phyloP scores from a whole-genome alignment of 1,140 invertebrate genomes.

The Aphidius ervi region DNA sequence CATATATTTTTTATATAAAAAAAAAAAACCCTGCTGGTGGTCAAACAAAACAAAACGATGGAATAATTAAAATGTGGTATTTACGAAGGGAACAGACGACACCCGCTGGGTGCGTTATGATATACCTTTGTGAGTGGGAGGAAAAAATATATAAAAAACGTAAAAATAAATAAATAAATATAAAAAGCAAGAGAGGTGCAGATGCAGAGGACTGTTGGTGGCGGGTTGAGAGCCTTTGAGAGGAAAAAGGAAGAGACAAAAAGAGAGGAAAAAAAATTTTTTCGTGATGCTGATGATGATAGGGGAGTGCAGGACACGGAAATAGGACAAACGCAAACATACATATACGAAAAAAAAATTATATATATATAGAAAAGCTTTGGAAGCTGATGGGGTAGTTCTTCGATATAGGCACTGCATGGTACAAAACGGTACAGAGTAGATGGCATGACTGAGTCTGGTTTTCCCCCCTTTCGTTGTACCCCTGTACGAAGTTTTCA shows the following conservation, averaged over 20 bases:
- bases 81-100: slow-evolving; percentile 31
- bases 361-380: no score
- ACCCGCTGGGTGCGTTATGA: slow-evolving; percentile 31
- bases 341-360: background rate
- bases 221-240: slow-evolving; percentile 3
- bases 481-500: slow-evolving; percentile 23
- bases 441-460: background rate
- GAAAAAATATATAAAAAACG: background rate
- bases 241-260: slow-evolving; percentile 7
- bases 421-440: slow-evolving; percentile 2
- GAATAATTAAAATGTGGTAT: slow-evolving; percentile 45
- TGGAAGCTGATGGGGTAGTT: no score
- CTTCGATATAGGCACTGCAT: slow-evolving; percentile 2
- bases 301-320: slow-evolving; percentile 9
- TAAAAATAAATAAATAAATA: background rate
- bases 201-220: background rate
- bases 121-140: slow-evolving; percentile 1
- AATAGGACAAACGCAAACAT: slow-evolving; percentile 3
- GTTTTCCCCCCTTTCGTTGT: slow-evolving; percentile 6
- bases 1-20: background rate
- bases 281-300: background rate
- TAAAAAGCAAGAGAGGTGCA: slow-evolving; percentile 3
- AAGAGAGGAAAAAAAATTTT: slow-evolving; percentile 6
- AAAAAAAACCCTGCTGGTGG: background rate
- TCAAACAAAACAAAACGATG: slow-evolving; percentile 27